Percentiles rank a stretch among this genome's conserved stretches.
phyloP scores from a whole-genome alignment of 2,797 vertebrate species.

The Enteromius unitaeniatus region DNA sequence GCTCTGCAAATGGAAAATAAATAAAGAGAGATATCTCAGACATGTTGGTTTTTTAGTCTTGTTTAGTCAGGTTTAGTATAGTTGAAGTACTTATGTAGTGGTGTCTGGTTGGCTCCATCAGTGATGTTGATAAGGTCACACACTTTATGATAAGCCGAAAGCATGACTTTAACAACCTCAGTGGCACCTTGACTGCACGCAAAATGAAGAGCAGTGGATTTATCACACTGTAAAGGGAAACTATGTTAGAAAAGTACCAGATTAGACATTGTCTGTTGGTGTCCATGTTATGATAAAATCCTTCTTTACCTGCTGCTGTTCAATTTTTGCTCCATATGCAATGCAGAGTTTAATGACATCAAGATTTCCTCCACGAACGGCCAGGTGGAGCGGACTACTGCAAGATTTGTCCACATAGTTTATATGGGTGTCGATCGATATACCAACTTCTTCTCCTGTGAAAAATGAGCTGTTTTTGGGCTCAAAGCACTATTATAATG shows the following conservation, averaged over 20 bases:
- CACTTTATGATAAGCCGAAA: conserved; percentile 77
- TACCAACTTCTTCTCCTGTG: conserved; percentile 80
- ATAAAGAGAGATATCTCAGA: not conserved
- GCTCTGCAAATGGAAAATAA: conserved; percentile 71
- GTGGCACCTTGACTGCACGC: conserved; percentile 87
- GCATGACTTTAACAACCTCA: conserved; percentile 86
- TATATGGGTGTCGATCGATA: conserved; percentile 75
- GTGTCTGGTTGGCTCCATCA: conserved; percentile 83
- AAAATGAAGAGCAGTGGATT: conserved; percentile 88
- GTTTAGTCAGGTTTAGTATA: not conserved
- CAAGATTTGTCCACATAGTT: conserved; percentile 85
- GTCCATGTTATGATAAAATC: not conserved
- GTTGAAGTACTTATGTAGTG: conserved; percentile 83
- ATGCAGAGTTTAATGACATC: conserved; percentile 87
- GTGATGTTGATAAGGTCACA: conserved; percentile 79
- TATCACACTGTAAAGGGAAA: conserved; percentile 75
- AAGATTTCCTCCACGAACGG: conserved; percentile 84
- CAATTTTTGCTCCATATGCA: conserved; percentile 82
- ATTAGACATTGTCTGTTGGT: not conserved
- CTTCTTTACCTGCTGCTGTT: conserved; percentile 79
- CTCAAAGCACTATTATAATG: not conserved
- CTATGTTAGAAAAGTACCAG: not conserved
- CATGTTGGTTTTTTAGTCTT: not conserved
- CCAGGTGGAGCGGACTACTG: conserved; percentile 83
- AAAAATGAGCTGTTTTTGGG: not conserved